Conservation (phyloP, 92 coral and sea anemone genomes). For the Parazoanthus darwini region DNA sequence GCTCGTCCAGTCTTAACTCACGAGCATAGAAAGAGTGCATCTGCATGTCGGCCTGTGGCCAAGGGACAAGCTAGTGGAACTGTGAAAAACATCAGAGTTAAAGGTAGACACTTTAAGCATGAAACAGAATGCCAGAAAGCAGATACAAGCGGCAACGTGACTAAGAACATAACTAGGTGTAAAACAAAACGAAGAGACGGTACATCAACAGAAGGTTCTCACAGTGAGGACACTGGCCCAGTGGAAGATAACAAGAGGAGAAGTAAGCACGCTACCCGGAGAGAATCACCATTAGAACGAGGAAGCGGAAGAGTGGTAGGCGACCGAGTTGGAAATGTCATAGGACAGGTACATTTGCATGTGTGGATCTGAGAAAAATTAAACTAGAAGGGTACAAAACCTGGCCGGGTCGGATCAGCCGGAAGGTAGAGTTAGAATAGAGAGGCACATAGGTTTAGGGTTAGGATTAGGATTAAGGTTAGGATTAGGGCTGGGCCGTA, state of each 20-base stretch:
- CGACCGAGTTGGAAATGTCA: conserved; percentile 37
- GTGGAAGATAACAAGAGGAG: background rate
- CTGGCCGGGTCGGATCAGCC: too few species aligned
- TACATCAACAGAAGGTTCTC: background rate
- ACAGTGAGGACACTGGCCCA: background rate
- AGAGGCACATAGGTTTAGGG: too few species aligned
- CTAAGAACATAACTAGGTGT: background rate
- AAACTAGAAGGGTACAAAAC: too few species aligned
- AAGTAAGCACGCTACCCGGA: background rate
- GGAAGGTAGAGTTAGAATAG: too few species aligned
- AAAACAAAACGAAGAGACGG: background rate
- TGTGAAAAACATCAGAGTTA: background rate
- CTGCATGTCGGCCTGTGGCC: background rate
- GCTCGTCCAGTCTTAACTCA: conserved; percentile 21
- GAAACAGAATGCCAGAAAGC: background rate
- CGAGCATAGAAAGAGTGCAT: background rate
- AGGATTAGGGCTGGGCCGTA: too few species aligned
- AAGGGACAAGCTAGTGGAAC: background rate
- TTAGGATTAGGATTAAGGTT: too few species aligned
- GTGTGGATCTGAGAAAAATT: too few species aligned
- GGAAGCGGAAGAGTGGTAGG: background rate
- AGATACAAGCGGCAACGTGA: background rate
- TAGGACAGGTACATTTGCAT: conserved; percentile 49
- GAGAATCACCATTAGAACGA: background rate
- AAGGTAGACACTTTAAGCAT: background rate